A percentile compares a stretch with the other conserved stretches of the same genome.
Conservation (phyloP, 2,888 invertebrate species). For the Hyalella azteca region DNA sequence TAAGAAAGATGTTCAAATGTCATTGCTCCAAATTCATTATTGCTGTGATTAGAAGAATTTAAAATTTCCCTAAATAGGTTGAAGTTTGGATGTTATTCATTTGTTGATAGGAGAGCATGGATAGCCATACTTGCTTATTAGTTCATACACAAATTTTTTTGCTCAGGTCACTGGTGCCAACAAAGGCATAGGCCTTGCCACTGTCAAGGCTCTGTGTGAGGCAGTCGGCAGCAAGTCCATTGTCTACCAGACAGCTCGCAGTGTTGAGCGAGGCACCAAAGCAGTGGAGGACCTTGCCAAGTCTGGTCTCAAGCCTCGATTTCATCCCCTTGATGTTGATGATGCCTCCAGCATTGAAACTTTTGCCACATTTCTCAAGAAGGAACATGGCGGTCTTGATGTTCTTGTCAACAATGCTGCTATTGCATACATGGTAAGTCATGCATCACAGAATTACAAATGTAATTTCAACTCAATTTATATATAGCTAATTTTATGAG, state of each 20-base stretch:
- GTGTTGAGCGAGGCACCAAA: conserved; percentile 67
- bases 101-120: too few relatives aligned
- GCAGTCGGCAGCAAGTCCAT: conserved; percentile 69
- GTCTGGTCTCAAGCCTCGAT: conserved; percentile 65
- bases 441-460: too few relatives aligned
- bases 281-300: conserved; percentile 68
- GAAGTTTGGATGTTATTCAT: too few relatives aligned
- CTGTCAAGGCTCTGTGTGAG: conserved; percentile 72
- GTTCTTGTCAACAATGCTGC: conserved; percentile 79
- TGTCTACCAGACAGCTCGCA: conserved; percentile 75
- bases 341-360: conserved; percentile 69
- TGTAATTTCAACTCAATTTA: too few relatives aligned
- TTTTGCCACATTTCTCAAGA: conserved; percentile 70
- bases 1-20: too few relatives aligned
- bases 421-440: conserved; percentile 72
- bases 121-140: too few relatives aligned
- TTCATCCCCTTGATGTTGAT: conserved; percentile 75
- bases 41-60: too few relatives aligned
- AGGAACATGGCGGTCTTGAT: conserved; percentile 73
- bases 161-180: conserved; percentile 73
- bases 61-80: too few relatives aligned
- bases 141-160: neutral
- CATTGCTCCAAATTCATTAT: too few relatives aligned
- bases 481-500: too few relatives aligned
- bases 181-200: conserved; percentile 74